Evolutionary conservation across 2,113 vertebrate species (phyloP).

Genomic region (Eptesicus fuscus): DNA sequence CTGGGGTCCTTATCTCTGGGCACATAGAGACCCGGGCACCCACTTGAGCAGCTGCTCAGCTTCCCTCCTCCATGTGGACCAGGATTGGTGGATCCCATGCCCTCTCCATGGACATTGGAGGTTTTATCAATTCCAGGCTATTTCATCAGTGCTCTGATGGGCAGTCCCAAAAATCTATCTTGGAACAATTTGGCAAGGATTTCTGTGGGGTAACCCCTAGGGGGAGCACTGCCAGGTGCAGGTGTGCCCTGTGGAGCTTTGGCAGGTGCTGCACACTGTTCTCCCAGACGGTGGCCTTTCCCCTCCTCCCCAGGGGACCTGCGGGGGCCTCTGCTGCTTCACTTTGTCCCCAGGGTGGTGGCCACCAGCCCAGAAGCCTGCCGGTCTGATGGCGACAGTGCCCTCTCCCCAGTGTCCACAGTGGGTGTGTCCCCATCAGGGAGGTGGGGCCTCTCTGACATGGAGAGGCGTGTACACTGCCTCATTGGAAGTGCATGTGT

Average conservation of each 20-base stretch:
- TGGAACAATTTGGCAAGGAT: too few relatives aligned
- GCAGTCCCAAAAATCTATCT: too few relatives aligned
- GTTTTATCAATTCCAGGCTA: too few relatives aligned
- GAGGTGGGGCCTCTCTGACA: neutral
- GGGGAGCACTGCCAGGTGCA: neutral
- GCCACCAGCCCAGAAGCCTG: neutral
- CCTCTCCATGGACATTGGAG: neutral
- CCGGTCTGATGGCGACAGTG: neutral
- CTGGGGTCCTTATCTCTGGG: neutral
- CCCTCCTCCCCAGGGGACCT: neutral
- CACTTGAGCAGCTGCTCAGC: neutral
- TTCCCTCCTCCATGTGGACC: neutral
- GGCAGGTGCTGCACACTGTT: neutral
- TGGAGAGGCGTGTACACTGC: neutral
- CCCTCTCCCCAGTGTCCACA: too few relatives aligned
- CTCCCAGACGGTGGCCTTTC: neutral
- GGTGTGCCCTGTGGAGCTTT: neutral
- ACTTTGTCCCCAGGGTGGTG: neutral
- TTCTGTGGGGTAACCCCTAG: too few relatives aligned
- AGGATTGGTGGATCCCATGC: neutral
- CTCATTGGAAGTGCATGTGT: neutral
- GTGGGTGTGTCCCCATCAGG: neutral
- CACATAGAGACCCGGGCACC: neutral
- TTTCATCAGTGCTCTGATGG: too few relatives aligned
- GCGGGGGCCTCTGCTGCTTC: neutral